Evolutionary conservation across 2,888 invertebrate genomes (phyloP).

Genomic region (Halictus quadricinctus): DNA sequence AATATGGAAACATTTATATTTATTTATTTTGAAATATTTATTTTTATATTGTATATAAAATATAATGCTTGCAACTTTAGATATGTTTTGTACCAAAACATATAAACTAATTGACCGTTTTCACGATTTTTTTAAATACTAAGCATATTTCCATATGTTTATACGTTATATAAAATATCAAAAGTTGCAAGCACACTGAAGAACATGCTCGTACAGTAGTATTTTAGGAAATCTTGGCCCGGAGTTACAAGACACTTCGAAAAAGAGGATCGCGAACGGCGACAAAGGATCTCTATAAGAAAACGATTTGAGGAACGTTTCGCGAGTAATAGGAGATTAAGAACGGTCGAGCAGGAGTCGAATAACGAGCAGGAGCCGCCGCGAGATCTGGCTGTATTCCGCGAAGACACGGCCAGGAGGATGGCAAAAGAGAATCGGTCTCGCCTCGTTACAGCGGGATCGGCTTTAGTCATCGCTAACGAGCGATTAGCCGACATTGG

Average conservation of each 20-base stretch:
- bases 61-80: no score
- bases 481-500: conserved; percentile 60
- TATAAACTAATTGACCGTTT: no score
- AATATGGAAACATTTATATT: no score
- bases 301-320: background rate
- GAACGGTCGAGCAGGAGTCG: background rate
- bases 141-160: no score
- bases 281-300: background rate
- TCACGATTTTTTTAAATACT: no score
- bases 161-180: no score
- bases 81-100: no score
- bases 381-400: conserved; percentile 13
- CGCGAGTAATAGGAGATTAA: background rate
- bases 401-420: conserved; percentile 20
- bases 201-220: no score
- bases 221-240: no score
- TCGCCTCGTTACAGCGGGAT: conserved; percentile 48
- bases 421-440: conserved; percentile 43
- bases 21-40: no score
- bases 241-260: background rate
- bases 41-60: no score
- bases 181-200: no score
- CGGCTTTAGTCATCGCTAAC: conserved; percentile 59
- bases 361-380: conserved; percentile 15
- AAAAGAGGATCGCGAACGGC: background rate